These are phyloP conservation scores for Drosophila pallidifrons DNA, from an alignment of 1,140 invertebrate genomes.

Conservation along the genomic window DNA sequence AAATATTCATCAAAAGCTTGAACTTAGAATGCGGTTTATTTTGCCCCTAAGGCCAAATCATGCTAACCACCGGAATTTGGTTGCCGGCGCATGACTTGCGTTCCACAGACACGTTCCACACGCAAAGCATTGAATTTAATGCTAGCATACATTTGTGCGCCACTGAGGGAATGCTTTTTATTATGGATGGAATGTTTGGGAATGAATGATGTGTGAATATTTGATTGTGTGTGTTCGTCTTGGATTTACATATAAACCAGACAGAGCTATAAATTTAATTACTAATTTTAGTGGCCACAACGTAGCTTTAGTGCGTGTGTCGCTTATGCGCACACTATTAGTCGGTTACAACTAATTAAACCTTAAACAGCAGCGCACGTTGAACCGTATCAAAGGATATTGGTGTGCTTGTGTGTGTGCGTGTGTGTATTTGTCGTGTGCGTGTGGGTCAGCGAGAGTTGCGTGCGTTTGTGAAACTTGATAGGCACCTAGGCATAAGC, in stretches of 20 bases:
- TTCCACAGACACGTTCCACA: constrained; percentile 1
- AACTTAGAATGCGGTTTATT: background rate
- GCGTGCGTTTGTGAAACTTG: constrained; percentile 9
- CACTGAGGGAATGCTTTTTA: background rate
- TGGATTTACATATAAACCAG: constrained; percentile 8
- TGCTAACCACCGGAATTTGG: background rate
- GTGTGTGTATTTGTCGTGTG: background rate
- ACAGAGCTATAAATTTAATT: constrained; percentile 14
- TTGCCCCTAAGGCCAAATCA: background rate
- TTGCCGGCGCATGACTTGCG: background rate
- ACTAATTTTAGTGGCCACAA: constrained; percentile 4
- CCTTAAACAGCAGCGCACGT: constrained; percentile 8
- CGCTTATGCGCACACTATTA: constrained; percentile 8
- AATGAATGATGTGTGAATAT: background rate
- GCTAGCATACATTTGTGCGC: constrained; percentile 21
- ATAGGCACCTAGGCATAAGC: constrained; percentile 11
- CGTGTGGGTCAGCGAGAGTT: background rate
- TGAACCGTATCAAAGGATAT: background rate
- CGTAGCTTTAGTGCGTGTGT: constrained; percentile 8
- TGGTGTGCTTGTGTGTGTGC: background rate
- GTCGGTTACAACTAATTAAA: constrained; percentile 20
- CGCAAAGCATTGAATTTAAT: background rate
- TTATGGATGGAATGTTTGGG: background rate
- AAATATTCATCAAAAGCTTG: background rate
- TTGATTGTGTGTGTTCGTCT: background rate